Evolutionary conservation across 2,888 invertebrate genomes (phyloP).

Genomic region (Latheticus oryzae): DNA sequence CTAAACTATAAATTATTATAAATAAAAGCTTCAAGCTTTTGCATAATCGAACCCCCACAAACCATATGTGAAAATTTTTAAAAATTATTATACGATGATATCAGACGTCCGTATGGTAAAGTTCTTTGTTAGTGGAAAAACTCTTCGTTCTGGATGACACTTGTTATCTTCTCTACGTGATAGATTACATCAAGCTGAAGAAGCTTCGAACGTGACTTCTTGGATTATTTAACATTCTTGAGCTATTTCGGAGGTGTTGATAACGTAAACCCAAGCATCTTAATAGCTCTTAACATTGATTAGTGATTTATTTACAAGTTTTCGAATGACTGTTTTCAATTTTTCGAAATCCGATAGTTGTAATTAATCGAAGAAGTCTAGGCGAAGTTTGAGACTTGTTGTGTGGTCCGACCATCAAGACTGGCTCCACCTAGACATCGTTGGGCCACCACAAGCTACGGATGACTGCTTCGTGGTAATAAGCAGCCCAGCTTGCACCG

Average conservation of each 20-base stretch:
- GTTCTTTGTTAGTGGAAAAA: too few species aligned
- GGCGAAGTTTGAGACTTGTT: slow-evolving; percentile 32
- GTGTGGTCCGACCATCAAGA: slow-evolving; percentile 37
- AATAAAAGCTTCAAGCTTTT: too few species aligned
- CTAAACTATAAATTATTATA: too few species aligned
- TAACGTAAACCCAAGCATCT: slow-evolving; percentile 30
- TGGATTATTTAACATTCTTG: slow-evolving; percentile 17
- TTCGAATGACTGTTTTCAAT: slow-evolving; percentile 13
- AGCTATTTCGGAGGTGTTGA: slow-evolving; percentile 31
- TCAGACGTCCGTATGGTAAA: too few species aligned
- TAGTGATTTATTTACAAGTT: slow-evolving; percentile 22
- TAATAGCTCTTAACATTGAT: slow-evolving; percentile 28
- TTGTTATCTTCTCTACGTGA: slow-evolving; percentile 30
- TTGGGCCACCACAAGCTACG: slow-evolving; percentile 35
- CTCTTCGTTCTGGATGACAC: slow-evolving; percentile 22
- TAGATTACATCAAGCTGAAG: slow-evolving; percentile 20
- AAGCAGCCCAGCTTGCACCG: slow-evolving; percentile 33
- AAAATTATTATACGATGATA: too few species aligned
- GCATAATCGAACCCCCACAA: too few species aligned
- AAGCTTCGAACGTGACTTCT: slow-evolving; percentile 15
- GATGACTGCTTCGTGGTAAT: slow-evolving; percentile 30
- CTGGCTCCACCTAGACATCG: slow-evolving; percentile 35
- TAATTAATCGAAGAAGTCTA: slow-evolving; percentile 36
- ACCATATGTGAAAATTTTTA: too few species aligned
- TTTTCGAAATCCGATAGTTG: slow-evolving; percentile 28